Conservation (phyloP, 2,888 invertebrate species). For the Agrotis clavis region DNA sequence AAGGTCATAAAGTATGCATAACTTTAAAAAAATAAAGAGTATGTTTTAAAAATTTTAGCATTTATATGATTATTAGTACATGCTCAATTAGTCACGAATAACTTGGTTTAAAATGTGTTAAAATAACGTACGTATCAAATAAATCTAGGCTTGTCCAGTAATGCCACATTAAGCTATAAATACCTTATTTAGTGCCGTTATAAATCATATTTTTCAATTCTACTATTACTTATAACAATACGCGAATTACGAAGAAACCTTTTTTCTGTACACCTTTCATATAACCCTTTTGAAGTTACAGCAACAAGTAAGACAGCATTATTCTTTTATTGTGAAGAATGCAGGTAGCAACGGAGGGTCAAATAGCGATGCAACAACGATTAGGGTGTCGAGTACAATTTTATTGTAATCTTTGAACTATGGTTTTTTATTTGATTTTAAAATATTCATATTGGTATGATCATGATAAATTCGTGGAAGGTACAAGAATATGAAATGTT, state of each 20-base stretch:
- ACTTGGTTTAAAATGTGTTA: slow-evolving; percentile 14
- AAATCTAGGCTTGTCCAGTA: neutral
- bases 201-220: slow-evolving; percentile 11
- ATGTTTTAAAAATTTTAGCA: slow-evolving; percentile 21
- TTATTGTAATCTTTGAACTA: neutral
- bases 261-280: slow-evolving; percentile 20
- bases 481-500: no score
- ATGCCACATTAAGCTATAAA: neutral
- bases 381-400: neutral
- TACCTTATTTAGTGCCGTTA: neutral
- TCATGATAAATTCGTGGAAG: neutral
- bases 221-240: neutral
- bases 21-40: neutral
- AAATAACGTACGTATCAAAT: slow-evolving; percentile 11
- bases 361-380: neutral
- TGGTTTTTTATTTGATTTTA: neutral
- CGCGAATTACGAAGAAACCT: neutral
- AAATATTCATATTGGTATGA: slow-evolving; percentile 1
- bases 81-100: slow-evolving; percentile 15
- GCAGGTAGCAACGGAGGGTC: slow-evolving; percentile 37
- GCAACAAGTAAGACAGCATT: neutral
- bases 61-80: slow-evolving; percentile 25
- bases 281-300: slow-evolving; percentile 17
- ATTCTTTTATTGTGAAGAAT: slow-evolving; percentile 29
- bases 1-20: neutral